Evolutionary conservation across 2,888 invertebrate species (phyloP), one percentile per base, ranked within the genome.

Genomic region (Calameuta filiformis): DNA sequence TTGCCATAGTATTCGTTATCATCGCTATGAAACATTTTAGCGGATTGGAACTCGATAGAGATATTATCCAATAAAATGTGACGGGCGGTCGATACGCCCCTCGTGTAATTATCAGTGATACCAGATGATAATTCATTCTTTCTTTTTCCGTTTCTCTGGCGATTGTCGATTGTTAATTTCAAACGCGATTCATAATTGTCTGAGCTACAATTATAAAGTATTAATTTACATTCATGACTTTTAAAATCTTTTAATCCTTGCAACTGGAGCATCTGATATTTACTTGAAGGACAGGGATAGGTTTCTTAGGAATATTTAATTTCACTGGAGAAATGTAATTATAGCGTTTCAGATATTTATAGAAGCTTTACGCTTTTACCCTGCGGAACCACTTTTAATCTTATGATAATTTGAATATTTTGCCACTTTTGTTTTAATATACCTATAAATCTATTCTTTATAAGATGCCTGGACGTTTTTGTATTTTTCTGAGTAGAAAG

Each of bases 31-130:
- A 56, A 56, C 56, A 56, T 56, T 56, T 56, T 15, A 56, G 56
- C 23, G 56, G 56, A 56, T 56, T 56, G 23, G 23, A 56, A 56
- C 56, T 56, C 23, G 56, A 56, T 56, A 56, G 23, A 56, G 56
- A 56, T 9, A 56, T 56, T 56, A 56, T 56, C 56, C 9, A 56
- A 56, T 56, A 56, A 4, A 23, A 56, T 56, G 56, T 56, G 56
- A 56, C 56, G 56, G 56, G 56, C 73, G 76, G 68, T 31, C 31
- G 68, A 31, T 35, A 78, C 80, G 78, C 80, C 80, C 78, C 80
- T 78, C 76, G 73, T 74, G 73, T 34, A 75, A 78, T 80, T 76
- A 78, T 80, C 80, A 73, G 75, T 73, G 78, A 80, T 76, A 76
- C 37, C 12, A 31, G 34, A 37, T 56, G 33, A 34, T 33, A 56